A percentile compares a stretch with the other conserved stretches of the same genome.
phyloP scores from a whole-genome alignment of 2,888 invertebrate genomes.

The Ganaspis brasiliensis region DNA sequence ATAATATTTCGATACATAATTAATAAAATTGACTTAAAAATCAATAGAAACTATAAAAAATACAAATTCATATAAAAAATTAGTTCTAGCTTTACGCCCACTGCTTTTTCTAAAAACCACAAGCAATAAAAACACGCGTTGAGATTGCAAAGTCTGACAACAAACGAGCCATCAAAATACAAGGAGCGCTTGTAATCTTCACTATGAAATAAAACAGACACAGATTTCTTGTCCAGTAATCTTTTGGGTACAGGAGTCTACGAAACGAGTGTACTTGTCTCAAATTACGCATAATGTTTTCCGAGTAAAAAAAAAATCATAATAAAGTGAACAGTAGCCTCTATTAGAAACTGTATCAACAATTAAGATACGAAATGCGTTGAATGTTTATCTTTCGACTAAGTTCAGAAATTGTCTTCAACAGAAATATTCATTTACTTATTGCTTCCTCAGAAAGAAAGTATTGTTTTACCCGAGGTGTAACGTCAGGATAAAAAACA shows the following conservation, averaged over 20 bases:
- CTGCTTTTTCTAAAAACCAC: not conserved
- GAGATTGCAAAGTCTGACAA: slow-evolving; percentile 14
- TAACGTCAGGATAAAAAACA: no score
- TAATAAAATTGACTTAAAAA: no score
- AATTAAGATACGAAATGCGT: slow-evolving; percentile 1
- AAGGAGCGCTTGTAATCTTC: slow-evolving; percentile 36
- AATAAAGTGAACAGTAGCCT: slow-evolving; percentile 33
- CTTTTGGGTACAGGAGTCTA: slow-evolving; percentile 18
- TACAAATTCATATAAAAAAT: not conserved
- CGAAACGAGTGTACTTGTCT: slow-evolving; percentile 20
- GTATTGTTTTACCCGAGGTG: no score
- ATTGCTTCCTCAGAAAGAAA: no score
- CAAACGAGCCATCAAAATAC: slow-evolving; percentile 29
- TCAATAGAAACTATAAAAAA: no score
- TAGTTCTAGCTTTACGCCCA: not conserved
- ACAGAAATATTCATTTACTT: no score
- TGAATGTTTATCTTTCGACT: not conserved
- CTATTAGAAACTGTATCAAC: slow-evolving; percentile 20
- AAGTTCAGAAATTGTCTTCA: no score
- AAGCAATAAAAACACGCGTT: not conserved
- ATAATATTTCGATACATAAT: no score
- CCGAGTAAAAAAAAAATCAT: not conserved
- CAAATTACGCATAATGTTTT: slow-evolving; percentile 26
- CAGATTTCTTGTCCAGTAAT: slow-evolving; percentile 6
- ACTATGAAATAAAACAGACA: slow-evolving; percentile 23